Evolutionary conservation across 2,113 vertebrate species (phyloP).

Genomic region (Orcinus orca): DNA sequence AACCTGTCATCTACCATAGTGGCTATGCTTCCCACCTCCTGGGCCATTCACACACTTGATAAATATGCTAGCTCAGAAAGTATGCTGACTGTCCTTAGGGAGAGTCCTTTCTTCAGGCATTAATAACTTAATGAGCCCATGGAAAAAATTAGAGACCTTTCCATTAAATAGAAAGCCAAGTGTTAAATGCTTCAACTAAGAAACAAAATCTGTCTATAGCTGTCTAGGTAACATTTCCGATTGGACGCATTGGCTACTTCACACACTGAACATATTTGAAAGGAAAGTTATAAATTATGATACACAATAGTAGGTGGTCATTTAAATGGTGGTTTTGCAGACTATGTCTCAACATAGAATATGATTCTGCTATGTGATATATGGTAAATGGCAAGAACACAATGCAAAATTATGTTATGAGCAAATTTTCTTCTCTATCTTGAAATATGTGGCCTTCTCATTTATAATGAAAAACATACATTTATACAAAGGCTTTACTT

Average conservation of each 20-base stretch:
- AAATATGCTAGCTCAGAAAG: not conserved
- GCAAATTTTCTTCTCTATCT: conserved; percentile 39
- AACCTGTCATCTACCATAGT: not conserved
- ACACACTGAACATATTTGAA: not conserved
- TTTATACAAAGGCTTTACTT: conserved; percentile 2
- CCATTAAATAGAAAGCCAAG: not conserved
- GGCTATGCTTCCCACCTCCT: not conserved
- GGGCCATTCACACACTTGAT: not conserved
- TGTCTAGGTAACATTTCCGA: not conserved
- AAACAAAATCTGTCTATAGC: not conserved
- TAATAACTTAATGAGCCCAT: not conserved
- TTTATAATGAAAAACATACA: conserved; percentile 59
- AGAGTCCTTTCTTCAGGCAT: not conserved
- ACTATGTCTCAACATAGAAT: not conserved
- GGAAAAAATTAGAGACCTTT: not conserved
- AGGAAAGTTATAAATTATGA: not conserved
- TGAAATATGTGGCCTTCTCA: conserved; percentile 27
- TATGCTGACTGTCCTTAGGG: not conserved
- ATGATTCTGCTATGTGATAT: not conserved
- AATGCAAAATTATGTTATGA: conserved; percentile 2
- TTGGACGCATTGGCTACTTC: not conserved
- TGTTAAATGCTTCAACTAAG: not conserved
- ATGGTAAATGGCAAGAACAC: not conserved
- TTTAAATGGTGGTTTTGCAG: not conserved
- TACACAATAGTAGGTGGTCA: not conserved